phyloP scores from a whole-genome alignment of 2,113 vertebrate genomes.

The Mus pahari region DNA sequence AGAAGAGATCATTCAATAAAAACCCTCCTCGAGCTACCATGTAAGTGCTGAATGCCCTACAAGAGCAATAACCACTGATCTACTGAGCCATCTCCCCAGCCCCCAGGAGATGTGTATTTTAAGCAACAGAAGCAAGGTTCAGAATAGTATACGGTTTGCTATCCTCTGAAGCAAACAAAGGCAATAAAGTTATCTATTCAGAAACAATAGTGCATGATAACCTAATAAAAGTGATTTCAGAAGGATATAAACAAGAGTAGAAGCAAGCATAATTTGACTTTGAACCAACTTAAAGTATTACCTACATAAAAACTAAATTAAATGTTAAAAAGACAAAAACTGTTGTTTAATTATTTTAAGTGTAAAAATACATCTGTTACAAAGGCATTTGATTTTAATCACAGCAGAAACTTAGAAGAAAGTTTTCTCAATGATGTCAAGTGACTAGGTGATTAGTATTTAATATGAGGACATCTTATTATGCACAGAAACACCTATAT shows the following conservation, averaged over 20 bases:
- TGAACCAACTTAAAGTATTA: slow-evolving; percentile 2
- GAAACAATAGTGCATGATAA: background rate
- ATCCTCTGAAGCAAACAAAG: background rate
- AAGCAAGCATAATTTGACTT: slow-evolving; percentile 20
- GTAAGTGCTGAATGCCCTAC: background rate
- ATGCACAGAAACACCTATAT: background rate
- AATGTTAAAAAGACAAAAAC: slow-evolving; percentile 51
- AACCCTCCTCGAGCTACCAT: too few species aligned
- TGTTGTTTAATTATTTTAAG: slow-evolving; percentile 40
- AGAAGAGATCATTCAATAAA: background rate
- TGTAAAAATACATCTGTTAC: slow-evolving; percentile 27
- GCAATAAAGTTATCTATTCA: background rate
- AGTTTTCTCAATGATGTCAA: slow-evolving; percentile 31
- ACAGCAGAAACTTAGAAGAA: slow-evolving; percentile 27
- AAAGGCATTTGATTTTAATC: background rate
- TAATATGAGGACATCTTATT: background rate
- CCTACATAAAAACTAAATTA: slow-evolving; percentile 46
- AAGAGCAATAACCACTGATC: background rate
- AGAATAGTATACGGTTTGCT: background rate
- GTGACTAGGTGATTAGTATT: slow-evolving; percentile 10
- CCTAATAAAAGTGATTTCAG: background rate
- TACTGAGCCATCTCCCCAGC: background rate
- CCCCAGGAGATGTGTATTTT: background rate
- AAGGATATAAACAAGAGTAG: background rate
- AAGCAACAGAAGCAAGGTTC: background rate